phyloP scores from a whole-genome alignment of 2,797 vertebrate species.

The Falco peregrinus region DNA sequence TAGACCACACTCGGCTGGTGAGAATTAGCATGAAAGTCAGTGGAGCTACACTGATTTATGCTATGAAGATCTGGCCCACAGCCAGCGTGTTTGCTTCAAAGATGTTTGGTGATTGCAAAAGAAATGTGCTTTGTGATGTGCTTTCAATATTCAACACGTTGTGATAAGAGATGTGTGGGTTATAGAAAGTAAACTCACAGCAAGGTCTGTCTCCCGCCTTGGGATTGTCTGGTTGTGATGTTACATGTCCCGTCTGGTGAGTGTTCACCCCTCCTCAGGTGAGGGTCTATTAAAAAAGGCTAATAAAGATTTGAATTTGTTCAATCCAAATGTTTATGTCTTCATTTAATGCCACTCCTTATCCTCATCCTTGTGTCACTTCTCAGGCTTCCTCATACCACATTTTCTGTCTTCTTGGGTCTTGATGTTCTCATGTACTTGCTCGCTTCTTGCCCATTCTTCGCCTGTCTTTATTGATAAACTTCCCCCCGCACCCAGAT shows the following conservation, averaged over 20 bases:
- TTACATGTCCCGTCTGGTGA: neutral
- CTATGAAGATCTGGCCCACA: constrained; percentile 28
- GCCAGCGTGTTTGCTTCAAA: constrained; percentile 45
- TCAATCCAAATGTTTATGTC: neutral
- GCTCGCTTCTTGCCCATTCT: neutral
- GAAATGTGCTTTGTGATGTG: neutral
- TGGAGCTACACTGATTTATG: neutral
- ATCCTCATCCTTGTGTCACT: neutral
- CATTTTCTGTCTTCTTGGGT: neutral
- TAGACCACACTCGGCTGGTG: constrained; percentile 47
- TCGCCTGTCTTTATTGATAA: neutral
- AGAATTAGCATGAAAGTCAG: constrained; percentile 47
- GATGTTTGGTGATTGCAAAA: neutral
- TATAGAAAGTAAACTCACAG: neutral
- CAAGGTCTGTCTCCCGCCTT: neutral
- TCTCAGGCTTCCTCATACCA: neutral
- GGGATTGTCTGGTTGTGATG: neutral
- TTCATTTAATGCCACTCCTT: neutral
- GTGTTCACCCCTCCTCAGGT: neutral
- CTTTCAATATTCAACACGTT: neutral
- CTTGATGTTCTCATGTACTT: neutral
- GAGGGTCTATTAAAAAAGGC: neutral
- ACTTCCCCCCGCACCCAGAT: neutral
- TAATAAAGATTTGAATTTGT: neutral
- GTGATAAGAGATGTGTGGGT: neutral